Percentiles rank a stretch among this genome's conserved stretches.
Evolutionary conservation across 2,888 invertebrate genomes (phyloP).

Genomic region (Penaeus monodon): DNA sequence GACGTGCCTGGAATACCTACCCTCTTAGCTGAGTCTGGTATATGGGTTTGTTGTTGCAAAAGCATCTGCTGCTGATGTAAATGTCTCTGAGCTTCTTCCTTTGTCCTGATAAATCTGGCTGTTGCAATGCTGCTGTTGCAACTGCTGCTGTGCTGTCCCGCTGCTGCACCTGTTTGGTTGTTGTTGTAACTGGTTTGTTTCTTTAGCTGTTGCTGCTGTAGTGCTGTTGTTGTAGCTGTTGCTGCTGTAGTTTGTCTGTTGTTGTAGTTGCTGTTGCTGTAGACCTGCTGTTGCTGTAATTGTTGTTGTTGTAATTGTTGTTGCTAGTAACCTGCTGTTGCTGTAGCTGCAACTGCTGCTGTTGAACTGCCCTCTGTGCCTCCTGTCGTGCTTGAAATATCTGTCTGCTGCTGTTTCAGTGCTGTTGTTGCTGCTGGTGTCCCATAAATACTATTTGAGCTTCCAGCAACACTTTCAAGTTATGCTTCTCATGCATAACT

Average conservation of each 20-base stretch:
- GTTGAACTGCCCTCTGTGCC: slow-evolving; percentile 19
- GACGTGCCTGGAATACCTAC: slow-evolving; percentile 39
- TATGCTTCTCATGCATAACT: slow-evolving; percentile 38
- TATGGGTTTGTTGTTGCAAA: slow-evolving; percentile 49
- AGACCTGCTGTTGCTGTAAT: no score
- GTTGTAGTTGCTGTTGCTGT: no score
- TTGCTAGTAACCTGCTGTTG: slow-evolving; percentile 52
- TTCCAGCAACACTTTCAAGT: slow-evolving; percentile 47
- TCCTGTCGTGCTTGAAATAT: slow-evolving; percentile 27
- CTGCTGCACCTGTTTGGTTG: slow-evolving; percentile 43
- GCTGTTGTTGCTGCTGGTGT: slow-evolving; percentile 51
- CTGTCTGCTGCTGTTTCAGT: slow-evolving; percentile 23
- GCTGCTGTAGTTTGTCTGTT: slow-evolving; percentile 40
- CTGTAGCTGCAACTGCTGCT: slow-evolving; percentile 36
- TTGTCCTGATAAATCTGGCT: slow-evolving; percentile 55
- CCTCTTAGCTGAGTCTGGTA: slow-evolving; percentile 58
- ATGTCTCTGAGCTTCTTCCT: slow-evolving; percentile 57
- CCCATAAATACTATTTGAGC: slow-evolving; percentile 52
- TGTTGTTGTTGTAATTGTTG: slow-evolving; percentile 49
- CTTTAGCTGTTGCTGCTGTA: slow-evolving; percentile 30
- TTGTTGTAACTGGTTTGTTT: slow-evolving; percentile 42
- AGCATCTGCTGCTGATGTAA: slow-evolving; percentile 61
- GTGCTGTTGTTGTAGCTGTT: slow-evolving; percentile 46
- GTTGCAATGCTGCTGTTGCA: slow-evolving; percentile 53
- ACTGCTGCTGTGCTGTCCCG: slow-evolving; percentile 21